Base-by-base conservation (phyloP, 2,888 invertebrate species). In the Dynastes maya region DNA sequence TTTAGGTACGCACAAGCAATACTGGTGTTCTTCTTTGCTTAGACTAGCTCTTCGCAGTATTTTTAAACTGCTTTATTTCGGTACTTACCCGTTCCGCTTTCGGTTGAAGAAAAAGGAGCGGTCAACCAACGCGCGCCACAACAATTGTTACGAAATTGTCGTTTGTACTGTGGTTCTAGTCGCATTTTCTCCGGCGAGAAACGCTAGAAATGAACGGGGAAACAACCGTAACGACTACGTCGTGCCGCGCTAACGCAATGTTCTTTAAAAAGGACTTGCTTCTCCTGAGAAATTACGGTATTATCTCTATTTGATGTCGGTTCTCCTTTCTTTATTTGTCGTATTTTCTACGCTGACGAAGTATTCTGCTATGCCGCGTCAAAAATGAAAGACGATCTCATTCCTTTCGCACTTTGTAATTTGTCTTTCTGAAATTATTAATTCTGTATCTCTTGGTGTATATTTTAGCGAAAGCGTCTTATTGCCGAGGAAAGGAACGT, bases 271-370 rank as follows among this genome's bases (percentile, higher is more conserved):
- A 55, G 55, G 40, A 40, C 55, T 55, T 16, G 53, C 37, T 55
- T 40, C 55, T 55, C 55, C 55, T 55, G 71, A 71, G 55, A 71
- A 58, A 71, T 55, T 29, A 58, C 71, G 37, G 71, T 37, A 71
- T 71, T 71, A 71, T 71, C 16, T 71, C 37, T 55, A 16, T 71
- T 71, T 71, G 71, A 71, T 55, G 55, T 37, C 32, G 37, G 55
- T 16, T 71, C 9, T 13, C 3, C 40, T n/a, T 16, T 71, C 40
- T n/a, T 16, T 32, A 32, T 55, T 16, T 16, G n/a, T 55, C 22
- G 32, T 45, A 45, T 22, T 45, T 22, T 65, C 16, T 65, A 65
- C 45, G 22, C 22, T 37, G 13, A 65, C 16, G 45, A 65, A 9
- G 45, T 11, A 45, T 65, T 65, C 40, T 16, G 22, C 65, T 22